Evolutionary conservation across 2,113 vertebrate genomes (phyloP), one percentile per base, ranked within the genome.

Genomic region (Andinoacara biseriatus): DNA sequence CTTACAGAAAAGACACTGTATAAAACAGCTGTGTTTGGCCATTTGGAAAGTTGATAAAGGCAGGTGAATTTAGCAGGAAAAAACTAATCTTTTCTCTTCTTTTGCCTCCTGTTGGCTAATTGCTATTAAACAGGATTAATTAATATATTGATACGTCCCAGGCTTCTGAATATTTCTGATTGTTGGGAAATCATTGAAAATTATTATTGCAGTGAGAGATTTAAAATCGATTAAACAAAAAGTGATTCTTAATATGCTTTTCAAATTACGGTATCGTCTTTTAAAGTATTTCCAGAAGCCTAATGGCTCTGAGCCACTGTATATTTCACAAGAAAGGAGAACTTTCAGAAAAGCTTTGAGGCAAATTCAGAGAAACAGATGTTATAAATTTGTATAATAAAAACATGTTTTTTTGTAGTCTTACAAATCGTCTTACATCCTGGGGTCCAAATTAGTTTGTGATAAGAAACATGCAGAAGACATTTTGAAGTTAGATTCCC

Each of bases 331-430:
- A 72, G 67, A 54, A 52, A 72, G 46, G 67, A 6, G 26, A 31
- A 72, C 18, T 72, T 54, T 49, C 67, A 72, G 26, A 72, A 46
- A 72, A 33, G 26, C 46, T 72, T 72, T 72, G 6, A 1, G 46
- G 52, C 46, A 72, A 54, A 54, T 54, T 72, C 52, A 11, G 46
- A 72, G 26, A n/a, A 46, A n/a, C 67, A 72, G 26, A 33, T 72
- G 46, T 72, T 72, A 72, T 52, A 72, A 0, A n/a, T 72, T 72
- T 72, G 43, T 72, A 72, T 29, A 54, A 72, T 54, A 72, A 72
- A 52, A 72, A 54, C 46, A 54, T 72, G 43, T 72, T 72, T 0
- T 82, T 46, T 57, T 38, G 26, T 31, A 46, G n/a, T 60, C 43
- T 74, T 78, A 38, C 58, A 56, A 69, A 22, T 57, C 31, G 61